A percentile compares a stretch with the other conserved stretches of the same genome.
Conservation (phyloP, 2,888 invertebrate genomes). For the Carterocephalus palaemon region DNA sequence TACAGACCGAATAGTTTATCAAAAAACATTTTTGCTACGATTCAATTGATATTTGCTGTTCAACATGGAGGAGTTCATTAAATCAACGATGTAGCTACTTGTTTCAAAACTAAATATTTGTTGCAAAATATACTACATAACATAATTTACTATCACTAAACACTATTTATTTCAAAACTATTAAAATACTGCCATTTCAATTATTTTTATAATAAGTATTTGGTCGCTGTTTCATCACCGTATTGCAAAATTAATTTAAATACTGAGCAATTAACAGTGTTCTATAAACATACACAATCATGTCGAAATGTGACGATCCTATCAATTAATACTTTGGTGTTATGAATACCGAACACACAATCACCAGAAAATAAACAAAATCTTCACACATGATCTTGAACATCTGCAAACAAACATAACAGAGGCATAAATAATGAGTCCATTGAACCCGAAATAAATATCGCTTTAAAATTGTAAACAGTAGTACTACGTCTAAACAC, state of each 20-base stretch:
- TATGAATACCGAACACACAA: constrained; percentile 6
- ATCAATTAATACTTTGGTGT: constrained; percentile 4
- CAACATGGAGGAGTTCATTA: no score
- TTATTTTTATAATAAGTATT: no score
- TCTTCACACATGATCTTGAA: constrained; percentile 25
- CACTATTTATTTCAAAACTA: no score
- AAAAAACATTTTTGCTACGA: neutral
- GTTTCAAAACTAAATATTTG: no score
- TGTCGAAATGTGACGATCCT: neutral
- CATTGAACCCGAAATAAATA: constrained; percentile 44
- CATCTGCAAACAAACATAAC: constrained; percentile 51
- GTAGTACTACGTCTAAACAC: constrained; percentile 15
- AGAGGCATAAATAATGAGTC: constrained; percentile 52
- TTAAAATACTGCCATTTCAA: no score
- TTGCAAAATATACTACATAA: no score
- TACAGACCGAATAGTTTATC: constrained; percentile 9
- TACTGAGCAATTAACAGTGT: no score
- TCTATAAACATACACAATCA: no score
- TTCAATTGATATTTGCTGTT: neutral
- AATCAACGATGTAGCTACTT: no score
- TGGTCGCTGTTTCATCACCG: no score
- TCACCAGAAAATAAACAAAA: constrained; percentile 17
- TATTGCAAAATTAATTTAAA: no score
- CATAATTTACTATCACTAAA: no score
- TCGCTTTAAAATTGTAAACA: constrained; percentile 38